Percentiles rank a stretch among this genome's conserved stretches.
phyloP scores from a whole-genome alignment of 1,140 invertebrate species.

The Elymnias hypermnestra region DNA sequence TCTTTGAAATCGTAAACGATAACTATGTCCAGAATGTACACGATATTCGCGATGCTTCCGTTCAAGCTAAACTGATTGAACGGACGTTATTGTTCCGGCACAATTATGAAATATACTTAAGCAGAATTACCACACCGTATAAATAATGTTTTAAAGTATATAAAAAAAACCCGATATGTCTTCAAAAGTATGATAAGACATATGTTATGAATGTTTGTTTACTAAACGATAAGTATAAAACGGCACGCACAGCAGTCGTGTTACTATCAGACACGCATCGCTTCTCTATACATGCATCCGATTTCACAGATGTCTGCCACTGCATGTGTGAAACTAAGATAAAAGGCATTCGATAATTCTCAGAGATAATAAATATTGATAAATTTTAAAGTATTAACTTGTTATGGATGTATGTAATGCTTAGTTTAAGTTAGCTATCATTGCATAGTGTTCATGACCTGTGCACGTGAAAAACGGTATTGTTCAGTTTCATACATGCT shows the following conservation, averaged over 20 bases:
- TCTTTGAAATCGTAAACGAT: conserved; percentile 18
- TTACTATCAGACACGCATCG: conserved; percentile 23
- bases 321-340: conserved; percentile 2
- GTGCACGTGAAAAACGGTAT: conserved; percentile 19
- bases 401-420: too few relatives aligned
- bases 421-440: too few relatives aligned
- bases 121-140: not conserved
- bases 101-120: not conserved
- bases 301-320: conserved; percentile 10
- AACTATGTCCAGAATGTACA: conserved; percentile 20
- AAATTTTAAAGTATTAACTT: conserved; percentile 1
- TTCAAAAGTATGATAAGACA: not conserved
- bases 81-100: conserved; percentile 14
- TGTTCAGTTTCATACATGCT: conserved; percentile 34
- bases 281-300: conserved; percentile 34
- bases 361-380: not conserved
- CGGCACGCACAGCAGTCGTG: conserved; percentile 34
- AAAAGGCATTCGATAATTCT: conserved; percentile 8
- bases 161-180: not conserved
- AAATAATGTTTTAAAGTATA: not conserved
- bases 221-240: conserved; percentile 35
- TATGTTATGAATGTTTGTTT: conserved; percentile 20
- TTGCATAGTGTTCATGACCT: not conserved
- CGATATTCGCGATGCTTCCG: conserved; percentile 21
- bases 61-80: conserved; percentile 6